phyloP scores from a whole-genome alignment of 2,888 invertebrate genomes.

The Melikaiella ostensackeni region DNA sequence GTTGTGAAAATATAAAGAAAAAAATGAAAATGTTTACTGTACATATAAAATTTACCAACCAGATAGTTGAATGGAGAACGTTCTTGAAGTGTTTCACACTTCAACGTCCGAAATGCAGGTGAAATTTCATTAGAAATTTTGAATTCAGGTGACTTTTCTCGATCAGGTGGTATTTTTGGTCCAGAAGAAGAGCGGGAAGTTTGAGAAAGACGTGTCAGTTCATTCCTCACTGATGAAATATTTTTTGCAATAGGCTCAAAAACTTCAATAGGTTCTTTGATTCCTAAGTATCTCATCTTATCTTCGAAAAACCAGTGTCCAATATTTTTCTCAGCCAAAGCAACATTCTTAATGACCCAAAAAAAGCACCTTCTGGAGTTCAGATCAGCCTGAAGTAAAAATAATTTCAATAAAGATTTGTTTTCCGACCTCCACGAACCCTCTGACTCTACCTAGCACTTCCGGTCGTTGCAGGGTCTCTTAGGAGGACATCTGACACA shows the following conservation, averaged over 20 bases:
- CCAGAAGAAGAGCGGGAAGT: background rate
- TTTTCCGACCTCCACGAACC: constrained; percentile 64
- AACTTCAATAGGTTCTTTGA: constrained; percentile 4
- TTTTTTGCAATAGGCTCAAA: background rate
- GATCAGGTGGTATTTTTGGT: background rate
- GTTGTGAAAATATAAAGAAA: too few species aligned
- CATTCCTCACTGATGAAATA: background rate
- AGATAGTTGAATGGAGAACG: background rate
- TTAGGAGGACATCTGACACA: constrained; percentile 71
- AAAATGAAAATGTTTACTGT: background rate
- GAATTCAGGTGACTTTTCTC: background rate
- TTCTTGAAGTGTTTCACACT: background rate
- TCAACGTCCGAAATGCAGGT: background rate
- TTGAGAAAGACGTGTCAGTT: background rate
- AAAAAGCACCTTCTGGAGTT: background rate
- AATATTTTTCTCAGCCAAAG: background rate
- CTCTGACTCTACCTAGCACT: constrained; percentile 66
- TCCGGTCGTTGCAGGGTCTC: constrained; percentile 64
- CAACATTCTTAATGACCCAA: background rate
- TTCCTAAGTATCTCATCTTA: background rate
- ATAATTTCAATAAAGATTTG: background rate
- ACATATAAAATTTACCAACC: background rate
- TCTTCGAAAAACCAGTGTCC: background rate
- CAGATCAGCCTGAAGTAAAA: background rate
- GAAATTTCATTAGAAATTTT: background rate